Evolutionary conservation across 2,113 vertebrate genomes (phyloP), one percentile per base, ranked within the genome.

Genomic region (Xiphias gladius): DNA sequence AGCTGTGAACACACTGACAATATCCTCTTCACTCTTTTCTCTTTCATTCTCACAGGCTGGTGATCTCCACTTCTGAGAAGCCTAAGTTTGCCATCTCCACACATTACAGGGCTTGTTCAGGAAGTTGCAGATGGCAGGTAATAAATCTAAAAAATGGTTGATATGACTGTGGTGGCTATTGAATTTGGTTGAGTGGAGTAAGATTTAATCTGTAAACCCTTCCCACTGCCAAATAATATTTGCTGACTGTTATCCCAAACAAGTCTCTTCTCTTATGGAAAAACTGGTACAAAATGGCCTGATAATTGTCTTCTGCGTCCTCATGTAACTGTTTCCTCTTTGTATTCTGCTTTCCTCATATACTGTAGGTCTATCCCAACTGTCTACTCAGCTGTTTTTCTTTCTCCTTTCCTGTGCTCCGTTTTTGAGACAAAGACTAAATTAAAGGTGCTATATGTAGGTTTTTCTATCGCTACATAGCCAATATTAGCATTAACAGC

Each of bases 111-210:
- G 55, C 30, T 46, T 68, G 4, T 70, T 66, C 20, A 48, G 24
- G 41, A 52, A 80, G 55, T 63, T 28, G 54, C 50, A 62, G 61
- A n/a, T 66, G 41, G n/a, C 61, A 37, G 62, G 43, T 82, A 76
- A 74, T 86, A 80, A 50, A 76, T 86, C 50, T 70, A 43, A 79
- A 73, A 52, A 52, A 46, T 63, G 57, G 72, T 80, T 80, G 43
- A 84, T 76, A 43, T 58, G 20, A 79, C 54, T 74, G 66, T 32
- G 30, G 65, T 30, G 48, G 24, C 41, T 35, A 35, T 63, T 86
- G 48, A 62, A 37, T 79, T 77, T 50, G 57, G 43, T 62, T 55
- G 46, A 79, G 26, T 58, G 28, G 69, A 55, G n/a, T 72, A 50
- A 75, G 80, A 75, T 68, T 74, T 46, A 20, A 73, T 82, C 74